Evolutionary conservation across 2,888 invertebrate species (phyloP).

Genomic region (Microdon myrmicae): DNA sequence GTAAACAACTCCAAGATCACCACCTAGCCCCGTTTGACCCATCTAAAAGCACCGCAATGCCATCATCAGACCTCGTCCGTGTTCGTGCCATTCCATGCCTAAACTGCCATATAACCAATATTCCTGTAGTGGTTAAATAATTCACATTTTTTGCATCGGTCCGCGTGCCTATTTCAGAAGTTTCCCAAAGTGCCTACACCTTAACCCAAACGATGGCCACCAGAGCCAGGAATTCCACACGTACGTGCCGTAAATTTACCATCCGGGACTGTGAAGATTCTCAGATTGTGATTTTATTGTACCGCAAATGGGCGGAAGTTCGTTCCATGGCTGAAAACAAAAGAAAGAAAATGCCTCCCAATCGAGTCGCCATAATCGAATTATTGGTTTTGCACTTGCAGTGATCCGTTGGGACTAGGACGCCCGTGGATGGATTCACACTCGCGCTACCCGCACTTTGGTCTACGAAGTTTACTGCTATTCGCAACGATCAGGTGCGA

Average conservation of each 20-base stretch:
- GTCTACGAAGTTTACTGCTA: constrained; percentile 31
- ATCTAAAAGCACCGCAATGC: constrained; percentile 17
- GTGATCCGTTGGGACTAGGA: constrained; percentile 20
- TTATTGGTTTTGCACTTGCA: constrained; percentile 46
- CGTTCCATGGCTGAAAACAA: constrained; percentile 34
- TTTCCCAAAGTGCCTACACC: constrained; percentile 46
- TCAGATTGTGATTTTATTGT: constrained; percentile 53
- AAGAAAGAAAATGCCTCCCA: constrained; percentile 38
- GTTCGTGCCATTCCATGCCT: constrained; percentile 3
- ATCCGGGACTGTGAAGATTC: constrained; percentile 49
- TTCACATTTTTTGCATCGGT: constrained; percentile 41
- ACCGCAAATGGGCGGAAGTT: constrained; percentile 53
- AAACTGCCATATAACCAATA: constrained; percentile 32
- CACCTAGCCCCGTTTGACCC: no score
- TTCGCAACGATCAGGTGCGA: constrained; percentile 53
- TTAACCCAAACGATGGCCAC: constrained; percentile 1
- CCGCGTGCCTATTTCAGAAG: constrained; percentile 49
- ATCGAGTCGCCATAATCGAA: constrained; percentile 53
- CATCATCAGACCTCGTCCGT: no score
- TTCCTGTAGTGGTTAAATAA: constrained; percentile 46
- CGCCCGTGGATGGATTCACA: constrained; percentile 3
- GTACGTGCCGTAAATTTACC: constrained; percentile 50
- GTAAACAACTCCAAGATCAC: no score
- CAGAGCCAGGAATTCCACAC: constrained; percentile 32
- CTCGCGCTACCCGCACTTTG: constrained; percentile 9